Base-by-base conservation (phyloP, 2,113 vertebrate genomes). In the Scomber japonicus region DNA sequence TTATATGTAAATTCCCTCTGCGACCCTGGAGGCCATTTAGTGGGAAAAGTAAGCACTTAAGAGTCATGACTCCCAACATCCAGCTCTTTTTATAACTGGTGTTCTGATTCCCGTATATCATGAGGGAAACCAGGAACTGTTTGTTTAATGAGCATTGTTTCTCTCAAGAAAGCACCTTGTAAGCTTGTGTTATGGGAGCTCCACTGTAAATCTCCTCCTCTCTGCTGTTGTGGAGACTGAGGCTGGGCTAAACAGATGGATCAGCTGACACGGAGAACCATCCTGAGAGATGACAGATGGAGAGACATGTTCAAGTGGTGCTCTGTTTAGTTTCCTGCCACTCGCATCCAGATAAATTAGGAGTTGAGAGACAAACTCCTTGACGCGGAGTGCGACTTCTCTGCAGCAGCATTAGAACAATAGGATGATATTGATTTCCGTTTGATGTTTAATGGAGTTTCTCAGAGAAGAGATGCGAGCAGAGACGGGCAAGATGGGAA, bases 371-470 rank as follows among this genome's bases (percentile, higher is more conserved):
- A 82, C 74, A 35, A 81, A 85, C 71, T 75, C 71, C 60, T 63
- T 7, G n/a, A 71, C 12, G 5, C 21, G 44, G 30, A 66, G 65
- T 71, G 69, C 40, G 50, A 70, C 49, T 75, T 64, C 49, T 75
- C 86, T 15, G 31, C 85, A 69, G 54, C 27, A 46, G 72, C 45
- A 1, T 40, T 40, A 11, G 60, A 74, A 83, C 69, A 71, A 77
- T 70, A 53, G 11, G 71, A 45, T 31, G 45, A 78, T 86, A 94
- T 89, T 84, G 88, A 92, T 91, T 89, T 61, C 77, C 71, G 88
- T 91, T 91, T 90, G 75, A 87, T 83, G 86, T 83, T 88, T 88
- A 87, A 93, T 88, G 76, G 84, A 85, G 83, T 89, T 88, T 82
- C 73, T 87, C 49, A 27, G 70, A 65, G 65, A 61, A 68, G 68